phyloP scores from a whole-genome alignment of 2,113 vertebrate genomes.

The Aphyosemion australe region DNA sequence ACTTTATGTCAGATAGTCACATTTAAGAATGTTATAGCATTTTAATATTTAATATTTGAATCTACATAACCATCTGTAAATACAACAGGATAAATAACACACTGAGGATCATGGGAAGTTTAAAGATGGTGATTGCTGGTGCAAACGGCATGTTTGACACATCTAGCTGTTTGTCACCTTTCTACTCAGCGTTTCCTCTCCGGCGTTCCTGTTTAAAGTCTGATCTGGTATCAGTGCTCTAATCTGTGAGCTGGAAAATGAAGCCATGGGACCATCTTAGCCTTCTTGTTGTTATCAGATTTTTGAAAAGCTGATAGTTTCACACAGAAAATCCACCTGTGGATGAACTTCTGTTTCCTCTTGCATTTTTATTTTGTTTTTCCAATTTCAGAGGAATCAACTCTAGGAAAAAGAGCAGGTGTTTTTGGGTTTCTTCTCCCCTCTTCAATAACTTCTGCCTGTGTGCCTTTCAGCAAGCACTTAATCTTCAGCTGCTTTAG shows the following conservation, averaged over 20 bases:
- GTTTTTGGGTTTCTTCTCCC: not conserved
- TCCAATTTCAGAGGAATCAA: slow-evolving; percentile 8
- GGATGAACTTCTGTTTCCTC: slow-evolving; percentile 11
- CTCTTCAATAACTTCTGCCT: slow-evolving; percentile 28
- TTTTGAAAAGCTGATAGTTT: slow-evolving; percentile 9
- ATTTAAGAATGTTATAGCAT: no score
- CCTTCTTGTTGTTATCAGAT: slow-evolving; percentile 24
- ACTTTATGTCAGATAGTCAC: no score
- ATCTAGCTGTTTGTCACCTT: slow-evolving; percentile 26
- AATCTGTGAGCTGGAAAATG: slow-evolving; percentile 7
- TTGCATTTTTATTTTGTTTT: slow-evolving; percentile 19
- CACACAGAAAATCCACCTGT: slow-evolving; percentile 17
- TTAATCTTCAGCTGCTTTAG: slow-evolving; percentile 7
- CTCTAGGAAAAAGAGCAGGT: slow-evolving; percentile 7
- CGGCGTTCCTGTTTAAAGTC: slow-evolving; percentile 5
- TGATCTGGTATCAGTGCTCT: slow-evolving; percentile 24
- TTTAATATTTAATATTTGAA: no score
- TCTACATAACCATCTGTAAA: no score
- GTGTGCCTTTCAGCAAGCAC: slow-evolving; percentile 36
- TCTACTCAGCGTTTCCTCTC: not conserved
- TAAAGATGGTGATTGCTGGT: not conserved
- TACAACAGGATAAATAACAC: not conserved
- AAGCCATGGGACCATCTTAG: slow-evolving; percentile 15
- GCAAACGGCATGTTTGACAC: not conserved
- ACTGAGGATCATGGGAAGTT: not conserved